phyloP scores from a whole-genome alignment of 2,888 invertebrate genomes.

The Melitaea athalia region DNA sequence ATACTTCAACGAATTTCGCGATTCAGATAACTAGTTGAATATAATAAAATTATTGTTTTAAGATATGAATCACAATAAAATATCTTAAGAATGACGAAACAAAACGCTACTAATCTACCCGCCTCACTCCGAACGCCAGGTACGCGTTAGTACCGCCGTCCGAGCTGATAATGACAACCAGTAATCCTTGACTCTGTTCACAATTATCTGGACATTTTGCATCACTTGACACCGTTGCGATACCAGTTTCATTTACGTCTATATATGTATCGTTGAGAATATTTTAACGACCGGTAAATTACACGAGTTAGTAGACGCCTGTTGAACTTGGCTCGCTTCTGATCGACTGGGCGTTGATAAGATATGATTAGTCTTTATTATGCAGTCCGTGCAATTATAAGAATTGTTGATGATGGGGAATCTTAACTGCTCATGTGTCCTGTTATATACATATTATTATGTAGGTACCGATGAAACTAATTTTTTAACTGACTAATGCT shows the following conservation, averaged over 20 bases:
- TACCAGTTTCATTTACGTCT: slow-evolving; percentile 46
- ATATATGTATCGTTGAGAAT: slow-evolving; percentile 49
- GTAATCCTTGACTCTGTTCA: slow-evolving; percentile 76
- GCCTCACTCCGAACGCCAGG: slow-evolving; percentile 6
- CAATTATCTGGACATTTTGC: slow-evolving; percentile 77
- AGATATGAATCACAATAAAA: background rate
- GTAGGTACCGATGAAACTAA: background rate
- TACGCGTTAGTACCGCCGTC: slow-evolving; percentile 31
- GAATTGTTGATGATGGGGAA: slow-evolving; percentile 26
- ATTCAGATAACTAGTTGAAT: no score
- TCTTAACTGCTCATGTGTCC: slow-evolving; percentile 26
- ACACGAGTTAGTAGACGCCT: slow-evolving; percentile 62
- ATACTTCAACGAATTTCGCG: no score
- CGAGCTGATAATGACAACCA: slow-evolving; percentile 58
- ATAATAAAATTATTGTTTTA: no score
- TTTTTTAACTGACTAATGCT: background rate
- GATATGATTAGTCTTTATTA: slow-evolving; percentile 27
- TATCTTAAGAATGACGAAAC: background rate
- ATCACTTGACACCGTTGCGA: slow-evolving; percentile 69
- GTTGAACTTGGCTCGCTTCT: slow-evolving; percentile 68
- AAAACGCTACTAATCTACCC: background rate
- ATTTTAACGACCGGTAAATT: slow-evolving; percentile 69
- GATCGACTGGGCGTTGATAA: slow-evolving; percentile 43
- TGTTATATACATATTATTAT: slow-evolving; percentile 9
- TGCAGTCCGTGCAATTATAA: slow-evolving; percentile 23